Evolutionary conservation across 2,797 vertebrate species (phyloP), one percentile per base, ranked within the genome.

Genomic region (Helicolenus hilgendorfi): DNA sequence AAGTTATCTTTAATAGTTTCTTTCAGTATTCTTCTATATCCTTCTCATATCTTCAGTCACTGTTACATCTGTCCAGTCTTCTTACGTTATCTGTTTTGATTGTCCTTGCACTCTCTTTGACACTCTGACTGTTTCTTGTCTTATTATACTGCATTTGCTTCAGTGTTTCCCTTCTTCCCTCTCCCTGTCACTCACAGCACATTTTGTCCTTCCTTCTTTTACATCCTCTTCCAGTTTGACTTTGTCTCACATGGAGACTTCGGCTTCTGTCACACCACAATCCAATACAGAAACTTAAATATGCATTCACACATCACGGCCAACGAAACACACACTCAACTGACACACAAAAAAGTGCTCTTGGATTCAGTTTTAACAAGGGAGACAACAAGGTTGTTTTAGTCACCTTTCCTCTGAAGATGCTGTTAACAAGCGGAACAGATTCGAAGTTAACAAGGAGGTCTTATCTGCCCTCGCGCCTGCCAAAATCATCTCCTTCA

Each of bases 351-450:
- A 81, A 53, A 83, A 7, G 24, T 29, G 29, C 45, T 72, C 68
- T 76, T 81, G 67, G 49, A 82, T 85, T 64, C 22, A 33, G 38
- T 71, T 87, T 88, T 89, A 92, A 91, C 76, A 83, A 91, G 82
- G 78, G 26, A 41, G n/a, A 14, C 38, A 81, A 56, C 77, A 87
- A 78, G 81, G 80, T 73, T 76, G 78, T 55, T 77, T 71, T 72
- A 59, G 58, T 78, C 84, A 85, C 71, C 55, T 81, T 75, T 79
- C 36, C 31, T 87, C 18, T 80, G 18, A 84, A 85, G 76, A 70
- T 81, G 53, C 22, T 68, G 69, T 81, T 91, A 86, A 89, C 81
- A 81, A 86, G 79, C 45, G 29, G 24, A 63, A 74, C 77, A 76
- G 15, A 90, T 85, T 87, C 55, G 13, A 78, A 83, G 77, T 82